Evolutionary conservation across 2,113 vertebrate genomes (phyloP).

Genomic region (Fregetta grallaria): DNA sequence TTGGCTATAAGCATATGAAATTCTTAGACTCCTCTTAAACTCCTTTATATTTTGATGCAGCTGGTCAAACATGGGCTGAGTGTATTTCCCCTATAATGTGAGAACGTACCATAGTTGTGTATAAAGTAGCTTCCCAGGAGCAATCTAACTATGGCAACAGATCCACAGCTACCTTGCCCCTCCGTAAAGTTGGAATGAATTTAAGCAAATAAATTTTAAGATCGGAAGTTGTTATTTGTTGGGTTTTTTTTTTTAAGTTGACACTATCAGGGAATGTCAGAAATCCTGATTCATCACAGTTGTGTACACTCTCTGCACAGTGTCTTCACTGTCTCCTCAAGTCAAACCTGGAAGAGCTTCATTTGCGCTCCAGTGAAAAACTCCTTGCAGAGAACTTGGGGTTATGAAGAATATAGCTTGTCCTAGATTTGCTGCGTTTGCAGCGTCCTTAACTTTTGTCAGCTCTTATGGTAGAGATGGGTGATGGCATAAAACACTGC

Average conservation of each 20-base stretch:
- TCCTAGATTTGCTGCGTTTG: neutral
- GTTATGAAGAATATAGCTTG: neutral
- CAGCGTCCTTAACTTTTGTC: neutral
- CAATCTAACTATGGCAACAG: neutral
- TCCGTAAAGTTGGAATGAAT: neutral
- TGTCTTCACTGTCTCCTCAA: neutral
- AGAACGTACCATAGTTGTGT: rapidly evolving
- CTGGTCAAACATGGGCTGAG: neutral
- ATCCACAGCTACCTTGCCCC: neutral
- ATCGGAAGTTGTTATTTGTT: neutral
- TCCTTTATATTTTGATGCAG: neutral
- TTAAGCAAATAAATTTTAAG: neutral
- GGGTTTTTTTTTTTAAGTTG: neutral
- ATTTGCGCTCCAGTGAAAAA: neutral
- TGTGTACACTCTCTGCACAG: neutral
- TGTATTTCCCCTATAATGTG: neutral
- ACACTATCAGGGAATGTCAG: neutral
- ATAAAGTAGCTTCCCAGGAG: neutral
- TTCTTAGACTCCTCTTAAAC: neutral
- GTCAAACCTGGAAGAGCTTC: neutral
- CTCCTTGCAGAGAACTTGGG: neutral
- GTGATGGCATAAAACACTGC: neutral
- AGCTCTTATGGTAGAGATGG: neutral
- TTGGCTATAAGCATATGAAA: neutral
- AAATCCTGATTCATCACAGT: neutral